These are phyloP conservation scores for Stratiomys singularior DNA, from an alignment of 2,888 invertebrate genomes.

Conservation along the genomic window DNA sequence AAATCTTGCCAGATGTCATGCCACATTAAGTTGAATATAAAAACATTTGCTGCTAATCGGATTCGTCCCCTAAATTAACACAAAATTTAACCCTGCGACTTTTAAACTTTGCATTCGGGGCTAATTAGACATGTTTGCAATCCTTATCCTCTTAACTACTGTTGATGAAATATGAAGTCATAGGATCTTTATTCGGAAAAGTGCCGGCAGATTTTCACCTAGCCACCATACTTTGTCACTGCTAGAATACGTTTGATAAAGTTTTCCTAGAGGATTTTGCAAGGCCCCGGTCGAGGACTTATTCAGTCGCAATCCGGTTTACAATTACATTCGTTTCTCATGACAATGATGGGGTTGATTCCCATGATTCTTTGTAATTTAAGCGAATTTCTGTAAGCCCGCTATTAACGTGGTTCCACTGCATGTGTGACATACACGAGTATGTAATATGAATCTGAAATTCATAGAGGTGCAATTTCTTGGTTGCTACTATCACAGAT, in stretches of 20 bases:
- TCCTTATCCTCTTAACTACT: neutral
- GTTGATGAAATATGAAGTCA: too few species aligned
- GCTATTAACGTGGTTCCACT: neutral
- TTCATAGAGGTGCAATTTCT: neutral
- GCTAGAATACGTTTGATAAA: slow-evolving; percentile 48
- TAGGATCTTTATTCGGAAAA: too few species aligned
- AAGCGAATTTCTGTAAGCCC: slow-evolving; percentile 48
- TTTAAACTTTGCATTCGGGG: neutral
- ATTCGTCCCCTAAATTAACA: slow-evolving; percentile 15
- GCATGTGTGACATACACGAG: slow-evolving; percentile 37
- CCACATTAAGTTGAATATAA: too few species aligned
- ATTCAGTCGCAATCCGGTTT: slow-evolving; percentile 47
- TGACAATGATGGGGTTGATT: slow-evolving; percentile 50
- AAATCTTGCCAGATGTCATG: neutral
- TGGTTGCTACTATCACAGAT: neutral
- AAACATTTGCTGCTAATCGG: neutral
- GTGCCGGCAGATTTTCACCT: too few species aligned
- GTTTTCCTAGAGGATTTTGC: slow-evolving; percentile 26
- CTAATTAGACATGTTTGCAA: neutral
- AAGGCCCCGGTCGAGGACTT: neutral
- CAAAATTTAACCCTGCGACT: slow-evolving; percentile 14
- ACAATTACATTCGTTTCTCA: slow-evolving; percentile 50
- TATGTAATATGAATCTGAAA: slow-evolving; percentile 21
- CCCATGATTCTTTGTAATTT: slow-evolving; percentile 52
- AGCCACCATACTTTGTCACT: slow-evolving; percentile 49